A percentile compares a stretch with the other conserved stretches of the same genome.
Conservation (phyloP, 2,797 vertebrate species). For the Gymnocypris eckloni region DNA sequence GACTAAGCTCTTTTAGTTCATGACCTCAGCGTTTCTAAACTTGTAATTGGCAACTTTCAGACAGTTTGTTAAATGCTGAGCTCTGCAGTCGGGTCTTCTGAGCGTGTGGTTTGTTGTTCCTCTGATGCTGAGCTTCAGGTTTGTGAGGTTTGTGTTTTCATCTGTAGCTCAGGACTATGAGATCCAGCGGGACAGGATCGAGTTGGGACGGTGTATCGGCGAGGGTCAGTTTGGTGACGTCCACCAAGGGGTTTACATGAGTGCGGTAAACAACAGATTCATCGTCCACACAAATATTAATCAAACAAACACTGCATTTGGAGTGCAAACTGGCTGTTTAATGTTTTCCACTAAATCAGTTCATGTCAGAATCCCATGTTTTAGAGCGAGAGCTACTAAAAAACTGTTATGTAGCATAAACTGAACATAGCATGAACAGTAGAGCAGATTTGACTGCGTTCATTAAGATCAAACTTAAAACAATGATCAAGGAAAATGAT, state of each 20-base stretch:
- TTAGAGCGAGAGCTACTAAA: not conserved
- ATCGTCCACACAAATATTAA: not conserved
- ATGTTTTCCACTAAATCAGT: not conserved
- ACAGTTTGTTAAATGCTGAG: not conserved
- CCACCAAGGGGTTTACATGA: slow-evolving; percentile 93
- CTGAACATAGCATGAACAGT: not conserved
- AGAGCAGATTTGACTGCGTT: not conserved
- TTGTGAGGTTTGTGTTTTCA: not conserved
- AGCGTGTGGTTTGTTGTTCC: not conserved
- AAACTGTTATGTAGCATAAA: not conserved
- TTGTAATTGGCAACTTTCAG: not conserved
- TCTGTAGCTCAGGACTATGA: slow-evolving; percentile 94
- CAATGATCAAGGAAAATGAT: not conserved
- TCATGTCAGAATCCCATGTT: not conserved
- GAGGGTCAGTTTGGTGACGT: slow-evolving; percentile 99
- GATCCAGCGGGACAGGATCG: slow-evolving; percentile 95
- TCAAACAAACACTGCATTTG: not conserved
- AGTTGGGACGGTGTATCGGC: slow-evolving; percentile 96
- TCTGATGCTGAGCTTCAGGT: not conserved
- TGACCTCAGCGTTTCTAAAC: slow-evolving; percentile 13
- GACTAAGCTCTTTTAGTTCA: slow-evolving; percentile 10
- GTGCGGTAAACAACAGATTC: slow-evolving; percentile 78
- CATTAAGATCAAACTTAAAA: not conserved
- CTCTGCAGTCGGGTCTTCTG: slow-evolving; percentile 2
- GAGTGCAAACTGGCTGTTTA: too few species aligned